Conservation (phyloP, 1,140 invertebrate species). For the Ceratosolen fusciceps region DNA sequence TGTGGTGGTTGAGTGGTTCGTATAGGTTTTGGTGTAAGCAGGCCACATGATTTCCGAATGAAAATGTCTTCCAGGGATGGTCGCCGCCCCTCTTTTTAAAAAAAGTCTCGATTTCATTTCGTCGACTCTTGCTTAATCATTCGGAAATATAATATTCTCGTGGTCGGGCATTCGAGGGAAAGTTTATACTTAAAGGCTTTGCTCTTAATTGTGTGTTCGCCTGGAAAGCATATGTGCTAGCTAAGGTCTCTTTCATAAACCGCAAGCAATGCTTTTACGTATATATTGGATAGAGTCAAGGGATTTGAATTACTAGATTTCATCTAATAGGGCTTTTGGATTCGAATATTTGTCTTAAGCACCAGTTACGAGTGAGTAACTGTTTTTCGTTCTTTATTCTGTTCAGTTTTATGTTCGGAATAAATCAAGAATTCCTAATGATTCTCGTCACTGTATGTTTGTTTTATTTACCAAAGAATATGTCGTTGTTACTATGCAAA, state of each 20-base stretch:
- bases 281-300: background rate
- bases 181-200: too few species aligned
- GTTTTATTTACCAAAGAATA: too few species aligned
- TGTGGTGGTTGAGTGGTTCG: background rate
- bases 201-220: background rate
- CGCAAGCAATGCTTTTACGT: background rate
- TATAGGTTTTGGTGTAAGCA: background rate
- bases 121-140: slow-evolving; percentile 21
- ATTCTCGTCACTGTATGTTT: too few species aligned
- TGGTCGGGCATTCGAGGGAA: background rate
- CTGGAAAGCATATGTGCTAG: background rate
- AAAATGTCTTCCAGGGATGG: background rate
- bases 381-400: background rate
- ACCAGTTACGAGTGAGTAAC: background rate
- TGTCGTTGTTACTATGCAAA: too few species aligned
- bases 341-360: background rate
- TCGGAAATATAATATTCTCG: slow-evolving; percentile 39
- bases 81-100: background rate
- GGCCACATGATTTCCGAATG: slow-evolving; percentile 12
- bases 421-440: background rate
- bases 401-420: background rate
- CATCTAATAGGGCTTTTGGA: background rate
- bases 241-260: background rate
- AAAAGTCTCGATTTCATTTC: slow-evolving; percentile 38
- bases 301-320: background rate